phyloP scores from a whole-genome alignment of 2,113 vertebrate genomes.

The Dasyurus viverrinus region DNA sequence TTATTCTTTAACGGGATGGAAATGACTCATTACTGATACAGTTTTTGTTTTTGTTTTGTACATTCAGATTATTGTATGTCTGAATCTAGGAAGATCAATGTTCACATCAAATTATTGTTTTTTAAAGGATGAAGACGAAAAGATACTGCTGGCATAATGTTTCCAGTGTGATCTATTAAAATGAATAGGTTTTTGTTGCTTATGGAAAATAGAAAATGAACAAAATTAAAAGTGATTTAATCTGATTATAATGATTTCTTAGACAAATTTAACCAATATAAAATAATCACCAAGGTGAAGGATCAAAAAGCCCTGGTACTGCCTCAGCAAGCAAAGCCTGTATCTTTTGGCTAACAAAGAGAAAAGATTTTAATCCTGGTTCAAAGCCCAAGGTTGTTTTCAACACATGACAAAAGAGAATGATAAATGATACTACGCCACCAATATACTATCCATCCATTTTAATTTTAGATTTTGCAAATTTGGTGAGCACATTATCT shows the following conservation, averaged over 20 bases:
- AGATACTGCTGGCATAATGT: not conserved
- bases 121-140: not conserved
- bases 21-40: not conserved
- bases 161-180: not conserved
- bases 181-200: not conserved
- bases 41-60: not conserved
- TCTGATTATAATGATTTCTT: not conserved
- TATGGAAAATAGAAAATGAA: not conserved
- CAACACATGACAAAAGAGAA: not conserved
- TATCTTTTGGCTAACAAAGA: not conserved
- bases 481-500: not conserved
- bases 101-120: not conserved
- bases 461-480: not conserved
- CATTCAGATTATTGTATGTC: not conserved
- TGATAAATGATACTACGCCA: not conserved
- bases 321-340: not conserved
- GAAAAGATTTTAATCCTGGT: not conserved
- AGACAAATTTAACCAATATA: not conserved
- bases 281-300: not conserved
- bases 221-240: not conserved
- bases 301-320: not conserved
- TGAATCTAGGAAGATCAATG: not conserved
- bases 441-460: not conserved
- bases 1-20: not conserved
- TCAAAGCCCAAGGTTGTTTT: not conserved